Evolutionary conservation across 53 echinoderm and acorn worm genomes (phyloP), one percentile per base, ranked within the genome.

Genomic region (Apostichopus leukothele): DNA sequence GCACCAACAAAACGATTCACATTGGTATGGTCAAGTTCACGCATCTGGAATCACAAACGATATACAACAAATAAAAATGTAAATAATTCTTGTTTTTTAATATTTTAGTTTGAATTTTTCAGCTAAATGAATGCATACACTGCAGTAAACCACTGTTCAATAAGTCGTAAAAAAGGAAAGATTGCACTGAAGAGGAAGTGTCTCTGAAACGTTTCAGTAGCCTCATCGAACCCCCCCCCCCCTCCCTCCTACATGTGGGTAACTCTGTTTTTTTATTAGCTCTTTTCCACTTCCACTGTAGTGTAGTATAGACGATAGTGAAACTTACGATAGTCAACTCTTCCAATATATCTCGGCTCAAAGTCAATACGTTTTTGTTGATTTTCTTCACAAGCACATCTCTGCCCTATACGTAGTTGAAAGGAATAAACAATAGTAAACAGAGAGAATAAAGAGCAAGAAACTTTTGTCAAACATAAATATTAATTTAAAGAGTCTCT

Each of bases 1-100:
- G 95, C 93, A 50, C 97, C 97, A 59, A 95, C 91, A 59, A 97
- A 94, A 21, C 95, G 94, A 51, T 90, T 94, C 12, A 97, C 73
- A 76, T 97, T 93, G 10, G 90, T 91, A 85, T 97, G 97, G 39
- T 95, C 95, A 67, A 95, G 39, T 27, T 97, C 90, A 23, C 93
- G 67, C 92, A 95, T 94, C 97, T 97, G 71, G 12, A 67, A 50
- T 60, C 73, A 51, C 39, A 39, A 39, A 39, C 39, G 39, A 39
- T 39, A 39, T 39, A 39, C 4, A 27, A 14, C 39, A 92, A 78
- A 20, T 14, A 84, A n/a, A 63, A 18, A 50, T 22, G 11, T 67
- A 4, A 1, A 67, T 67, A 3, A 67, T 4, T 13, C 68, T 16
- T 67, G 0, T n/a, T 25, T 25, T 25, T 25, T 25, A 25, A 25